These are phyloP conservation scores for Amphipyra berbera DNA, from an alignment of 2,888 invertebrate genomes.

Conservation along the genomic window DNA sequence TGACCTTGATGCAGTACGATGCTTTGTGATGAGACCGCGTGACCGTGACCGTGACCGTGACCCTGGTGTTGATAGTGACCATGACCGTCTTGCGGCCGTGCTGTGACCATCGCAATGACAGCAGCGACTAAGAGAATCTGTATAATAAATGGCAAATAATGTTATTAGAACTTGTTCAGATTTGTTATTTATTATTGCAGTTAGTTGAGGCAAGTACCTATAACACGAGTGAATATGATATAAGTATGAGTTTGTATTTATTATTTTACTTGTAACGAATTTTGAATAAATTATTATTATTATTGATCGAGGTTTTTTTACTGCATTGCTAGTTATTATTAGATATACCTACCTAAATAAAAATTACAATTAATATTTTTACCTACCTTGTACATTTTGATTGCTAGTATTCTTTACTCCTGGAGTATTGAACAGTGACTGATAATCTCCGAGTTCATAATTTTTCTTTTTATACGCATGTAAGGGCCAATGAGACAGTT, in stretches of 20 bases:
- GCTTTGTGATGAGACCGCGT: slow-evolving; percentile 67
- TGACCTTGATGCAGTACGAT: slow-evolving; percentile 66
- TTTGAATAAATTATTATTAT: no score
- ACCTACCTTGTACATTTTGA: slow-evolving; percentile 49
- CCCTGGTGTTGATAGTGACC: slow-evolving; percentile 44
- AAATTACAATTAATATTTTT: not conserved
- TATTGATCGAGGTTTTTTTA: no score
- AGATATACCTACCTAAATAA: no score
- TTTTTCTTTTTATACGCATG: slow-evolving; percentile 47
- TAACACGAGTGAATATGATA: no score
- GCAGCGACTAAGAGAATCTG: slow-evolving; percentile 24
- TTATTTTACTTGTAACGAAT: no score
- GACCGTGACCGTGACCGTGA: no score
- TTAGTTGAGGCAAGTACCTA: no score
- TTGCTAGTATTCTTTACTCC: slow-evolving; percentile 14
- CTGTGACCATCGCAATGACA: slow-evolving; percentile 36
- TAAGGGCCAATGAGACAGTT: slow-evolving; percentile 10
- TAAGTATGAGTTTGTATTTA: no score
- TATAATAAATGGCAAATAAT: not conserved
- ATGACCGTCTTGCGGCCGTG: slow-evolving; percentile 51
- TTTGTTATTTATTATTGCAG: no score
- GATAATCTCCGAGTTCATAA: slow-evolving; percentile 20
- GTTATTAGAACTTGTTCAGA: no score
- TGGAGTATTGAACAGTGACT: slow-evolving; percentile 25
- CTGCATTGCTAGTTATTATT: no score